These are phyloP conservation scores for Lateolabrax maculatus DNA, from an alignment of 2,797 vertebrate species.

Conservation along the genomic window DNA sequence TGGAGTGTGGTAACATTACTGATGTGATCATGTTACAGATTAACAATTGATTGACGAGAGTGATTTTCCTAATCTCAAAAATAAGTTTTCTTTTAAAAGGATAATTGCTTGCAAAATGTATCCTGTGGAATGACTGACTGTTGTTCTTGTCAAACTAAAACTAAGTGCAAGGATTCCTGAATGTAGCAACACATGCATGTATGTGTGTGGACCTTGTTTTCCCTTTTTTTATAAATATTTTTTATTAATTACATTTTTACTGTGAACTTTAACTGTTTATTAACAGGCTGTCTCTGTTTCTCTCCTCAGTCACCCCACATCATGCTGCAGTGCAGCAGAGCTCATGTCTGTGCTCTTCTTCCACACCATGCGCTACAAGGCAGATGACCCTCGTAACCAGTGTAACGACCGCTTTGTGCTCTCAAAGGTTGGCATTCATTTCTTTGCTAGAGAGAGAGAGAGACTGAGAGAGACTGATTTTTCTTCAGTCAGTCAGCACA, in stretches of 20 bases:
- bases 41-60: conserved; percentile 46
- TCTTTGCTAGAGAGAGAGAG: too few species aligned
- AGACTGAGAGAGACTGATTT: too few species aligned
- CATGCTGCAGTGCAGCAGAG: conserved; percentile 92
- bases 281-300: background rate
- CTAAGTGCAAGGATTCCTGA: conserved; percentile 1
- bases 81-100: background rate
- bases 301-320: conserved; percentile 87
- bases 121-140: conserved; percentile 5
- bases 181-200: conserved; percentile 51
- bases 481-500: too few species aligned
- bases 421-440: conserved; percentile 85
- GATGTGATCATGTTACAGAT: conserved; percentile 23
- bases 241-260: background rate
- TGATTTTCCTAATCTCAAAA: conserved; percentile 30
- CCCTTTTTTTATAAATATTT: background rate
- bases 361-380: conserved; percentile 91
- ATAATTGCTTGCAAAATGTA: background rate
- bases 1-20: conserved; percentile 37
- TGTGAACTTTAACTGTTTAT: conserved; percentile 59
- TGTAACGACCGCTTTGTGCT: conserved; percentile 92
- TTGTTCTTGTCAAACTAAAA: conserved; percentile 17
- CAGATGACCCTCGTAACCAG: conserved; percentile 85
- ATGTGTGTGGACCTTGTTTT: background rate
- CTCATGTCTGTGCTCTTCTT: conserved; percentile 94